These are phyloP conservation scores for Styela plicata DNA, from an alignment of 23 tunicate genomes.

Conservation along the genomic window DNA sequence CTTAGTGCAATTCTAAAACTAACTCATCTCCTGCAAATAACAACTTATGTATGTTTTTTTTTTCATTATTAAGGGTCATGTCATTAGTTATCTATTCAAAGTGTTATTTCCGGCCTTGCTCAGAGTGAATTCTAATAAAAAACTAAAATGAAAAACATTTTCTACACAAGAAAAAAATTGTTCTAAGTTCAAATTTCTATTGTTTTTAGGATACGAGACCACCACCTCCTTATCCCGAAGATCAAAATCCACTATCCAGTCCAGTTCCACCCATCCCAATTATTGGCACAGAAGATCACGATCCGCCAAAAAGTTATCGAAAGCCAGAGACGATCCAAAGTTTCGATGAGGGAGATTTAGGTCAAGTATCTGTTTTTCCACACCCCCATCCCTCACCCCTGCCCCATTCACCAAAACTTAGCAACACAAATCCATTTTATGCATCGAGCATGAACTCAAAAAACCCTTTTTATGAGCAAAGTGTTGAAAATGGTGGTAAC, in stretches of 20 bases:
- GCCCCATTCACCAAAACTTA: constrained; percentile 11
- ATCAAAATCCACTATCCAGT: not conserved
- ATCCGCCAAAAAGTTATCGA: constrained; percentile 30
- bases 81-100: too few species aligned
- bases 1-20: too few species aligned
- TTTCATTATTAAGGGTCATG: too few species aligned
- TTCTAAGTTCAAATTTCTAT: too few species aligned
- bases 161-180: too few species aligned
- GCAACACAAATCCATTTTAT: constrained; percentile 30
- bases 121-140: too few species aligned
- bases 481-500: constrained; percentile 1
- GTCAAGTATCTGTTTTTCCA: constrained; percentile 22
- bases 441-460: constrained; percentile 3
- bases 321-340: constrained; percentile 24
- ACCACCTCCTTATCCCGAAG: constrained; percentile 28
- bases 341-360: constrained; percentile 28
- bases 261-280: not conserved
- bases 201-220: not conserved
- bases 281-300: constrained; percentile 11
- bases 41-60: too few species aligned
- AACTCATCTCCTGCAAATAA: too few species aligned
- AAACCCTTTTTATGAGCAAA: constrained; percentile 21
- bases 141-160: too few species aligned
- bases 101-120: too few species aligned
- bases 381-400: constrained; percentile 23